Evolutionary conservation across 2,797 vertebrate species (phyloP).

Genomic region (Pseudomugil tenellus): DNA sequence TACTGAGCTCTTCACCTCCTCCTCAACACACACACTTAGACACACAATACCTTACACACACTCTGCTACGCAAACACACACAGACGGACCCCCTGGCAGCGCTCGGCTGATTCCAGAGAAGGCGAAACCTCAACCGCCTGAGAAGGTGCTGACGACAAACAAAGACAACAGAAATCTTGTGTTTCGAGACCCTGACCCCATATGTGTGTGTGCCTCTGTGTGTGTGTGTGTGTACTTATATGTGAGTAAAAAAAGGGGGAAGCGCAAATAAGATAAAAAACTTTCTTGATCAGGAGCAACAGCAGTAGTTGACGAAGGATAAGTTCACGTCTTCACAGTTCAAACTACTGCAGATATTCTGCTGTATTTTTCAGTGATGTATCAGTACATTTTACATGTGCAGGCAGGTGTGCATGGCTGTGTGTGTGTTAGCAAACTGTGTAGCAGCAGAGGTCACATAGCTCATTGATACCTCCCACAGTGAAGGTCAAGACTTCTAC

Average conservation of each 20-base stretch:
- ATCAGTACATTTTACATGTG: constrained; percentile 18
- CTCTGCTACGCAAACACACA: constrained; percentile 58
- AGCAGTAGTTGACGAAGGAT: background rate
- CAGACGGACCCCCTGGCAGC: constrained; percentile 62
- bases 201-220: constrained; percentile 18
- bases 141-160: constrained; percentile 82
- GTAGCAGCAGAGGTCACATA: constrained; percentile 70
- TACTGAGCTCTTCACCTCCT: constrained; percentile 70
- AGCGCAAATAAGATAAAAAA: background rate
- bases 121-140: constrained; percentile 79
- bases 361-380: background rate
- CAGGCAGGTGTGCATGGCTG: constrained; percentile 39
- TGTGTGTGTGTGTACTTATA: constrained; percentile 15
- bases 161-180: constrained; percentile 78
- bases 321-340: constrained; percentile 22
- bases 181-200: constrained; percentile 70
- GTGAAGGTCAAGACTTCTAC: constrained; percentile 82
- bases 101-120: constrained; percentile 73
- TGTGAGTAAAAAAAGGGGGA: background rate
- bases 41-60: constrained; percentile 64
- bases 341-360: background rate
- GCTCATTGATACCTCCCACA: constrained; percentile 77
- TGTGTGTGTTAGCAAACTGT: constrained; percentile 43
- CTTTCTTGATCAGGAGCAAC: constrained; percentile 1
- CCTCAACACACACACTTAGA: constrained; percentile 56